These are phyloP conservation scores for Apolygus lucorum DNA, from an alignment of 1,140 invertebrate species.

Conservation along the genomic window DNA sequence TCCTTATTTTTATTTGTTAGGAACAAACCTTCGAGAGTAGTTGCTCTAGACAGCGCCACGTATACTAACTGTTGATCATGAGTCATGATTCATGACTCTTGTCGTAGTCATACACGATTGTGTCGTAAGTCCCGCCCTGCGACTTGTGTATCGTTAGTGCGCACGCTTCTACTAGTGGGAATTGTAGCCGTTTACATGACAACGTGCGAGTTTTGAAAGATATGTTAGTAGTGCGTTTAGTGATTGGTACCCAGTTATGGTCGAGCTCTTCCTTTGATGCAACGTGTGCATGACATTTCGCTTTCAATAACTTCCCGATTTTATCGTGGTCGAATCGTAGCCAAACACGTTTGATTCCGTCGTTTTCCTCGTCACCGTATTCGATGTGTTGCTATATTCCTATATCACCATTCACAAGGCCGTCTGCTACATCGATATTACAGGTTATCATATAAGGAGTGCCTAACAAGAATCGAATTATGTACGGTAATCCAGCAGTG, in stretches of 20 bases:
- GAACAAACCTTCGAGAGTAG: constrained; percentile 34
- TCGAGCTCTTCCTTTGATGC: constrained; percentile 4
- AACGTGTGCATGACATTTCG: constrained; percentile 14
- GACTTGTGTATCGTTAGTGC: constrained; percentile 37
- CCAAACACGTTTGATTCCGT: constrained; percentile 4
- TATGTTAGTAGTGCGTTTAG: constrained; percentile 29
- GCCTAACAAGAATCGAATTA: constrained; percentile 33
- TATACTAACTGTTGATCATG: constrained; percentile 35
- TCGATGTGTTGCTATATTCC: constrained; percentile 34
- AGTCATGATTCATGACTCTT: constrained; percentile 33
- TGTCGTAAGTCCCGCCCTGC: constrained; percentile 36
- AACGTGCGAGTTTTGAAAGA: constrained; percentile 29
- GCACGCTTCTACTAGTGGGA: constrained; percentile 34
- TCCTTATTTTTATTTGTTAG: constrained; percentile 17
- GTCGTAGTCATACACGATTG: constrained; percentile 36
- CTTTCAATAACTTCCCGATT: background rate
- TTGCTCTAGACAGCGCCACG: constrained; percentile 37
- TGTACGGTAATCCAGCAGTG: constrained; percentile 35
- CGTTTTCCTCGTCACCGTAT: constrained; percentile 16
- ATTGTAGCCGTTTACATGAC: constrained; percentile 33
- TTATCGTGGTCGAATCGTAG: constrained; percentile 12
- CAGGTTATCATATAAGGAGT: constrained; percentile 37
- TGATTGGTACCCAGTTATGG: constrained; percentile 12
- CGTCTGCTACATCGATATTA: constrained; percentile 36
- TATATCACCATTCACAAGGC: constrained; percentile 38